Evolutionary conservation across 1,140 invertebrate species (phyloP).

Genomic region (Potamilus streckersoni): DNA sequence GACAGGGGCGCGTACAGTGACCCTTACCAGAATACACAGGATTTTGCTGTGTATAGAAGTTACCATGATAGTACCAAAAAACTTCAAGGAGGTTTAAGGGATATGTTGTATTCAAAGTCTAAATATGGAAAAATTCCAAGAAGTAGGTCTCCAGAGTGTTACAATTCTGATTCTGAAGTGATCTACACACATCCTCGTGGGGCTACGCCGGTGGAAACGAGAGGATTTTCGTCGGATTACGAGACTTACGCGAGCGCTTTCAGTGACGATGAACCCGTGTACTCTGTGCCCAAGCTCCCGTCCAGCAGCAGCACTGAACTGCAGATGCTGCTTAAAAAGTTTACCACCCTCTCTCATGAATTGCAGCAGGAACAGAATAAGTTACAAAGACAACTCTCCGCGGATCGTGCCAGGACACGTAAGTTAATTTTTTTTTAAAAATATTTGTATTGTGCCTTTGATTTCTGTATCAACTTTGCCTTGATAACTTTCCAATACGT

Average conservation of each 20-base stretch:
- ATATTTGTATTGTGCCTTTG: too few species aligned
- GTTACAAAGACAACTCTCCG: slow-evolving; percentile 65
- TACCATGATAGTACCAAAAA: slow-evolving; percentile 41
- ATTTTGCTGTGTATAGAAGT: slow-evolving; percentile 15
- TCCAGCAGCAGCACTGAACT: slow-evolving; percentile 60
- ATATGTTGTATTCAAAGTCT: slow-evolving; percentile 59
- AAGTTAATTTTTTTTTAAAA: too few species aligned
- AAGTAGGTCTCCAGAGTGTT: slow-evolving; percentile 64
- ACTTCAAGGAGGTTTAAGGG: slow-evolving; percentile 56
- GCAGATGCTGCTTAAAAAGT: slow-evolving; percentile 78
- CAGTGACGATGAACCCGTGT: slow-evolving; percentile 61
- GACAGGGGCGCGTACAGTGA: slow-evolving; percentile 28
- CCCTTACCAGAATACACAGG: slow-evolving; percentile 13
- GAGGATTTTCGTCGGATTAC: slow-evolving; percentile 59
- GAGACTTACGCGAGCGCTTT: slow-evolving; percentile 60
- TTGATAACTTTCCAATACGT: too few species aligned
- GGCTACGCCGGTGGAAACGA: slow-evolving; percentile 70
- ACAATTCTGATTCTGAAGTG: slow-evolving; percentile 86
- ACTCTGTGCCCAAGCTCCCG: slow-evolving; percentile 55
- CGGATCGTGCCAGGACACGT: slow-evolving; percentile 1
- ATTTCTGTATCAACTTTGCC: too few species aligned
- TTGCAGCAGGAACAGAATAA: slow-evolving; percentile 66
- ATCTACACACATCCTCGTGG: slow-evolving; percentile 52
- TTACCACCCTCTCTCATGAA: slow-evolving; percentile 69
- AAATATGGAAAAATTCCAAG: slow-evolving; percentile 50